These are phyloP conservation scores for Pitta sordida DNA, from an alignment of 2,113 vertebrate species.

Conservation along the genomic window DNA sequence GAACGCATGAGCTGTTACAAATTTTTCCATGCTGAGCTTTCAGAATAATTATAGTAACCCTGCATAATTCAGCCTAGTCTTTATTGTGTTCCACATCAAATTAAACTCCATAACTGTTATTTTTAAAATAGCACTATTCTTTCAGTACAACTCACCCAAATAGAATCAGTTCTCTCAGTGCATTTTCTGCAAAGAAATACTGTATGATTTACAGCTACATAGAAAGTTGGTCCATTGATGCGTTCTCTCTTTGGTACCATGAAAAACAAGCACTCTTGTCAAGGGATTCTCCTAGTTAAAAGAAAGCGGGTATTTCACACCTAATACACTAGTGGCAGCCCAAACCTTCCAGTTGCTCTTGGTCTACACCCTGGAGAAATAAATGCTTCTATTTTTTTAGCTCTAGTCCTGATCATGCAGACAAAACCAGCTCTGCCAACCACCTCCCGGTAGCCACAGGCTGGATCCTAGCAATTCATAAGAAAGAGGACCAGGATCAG, in stretches of 20 bases:
- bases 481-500: neutral
- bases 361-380: neutral
- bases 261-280: neutral
- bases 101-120: constrained; percentile 7
- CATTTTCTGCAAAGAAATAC: neutral
- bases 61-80: neutral
- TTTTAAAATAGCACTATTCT: constrained; percentile 12
- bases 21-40: constrained; percentile 45
- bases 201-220: neutral
- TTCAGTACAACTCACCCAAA: constrained; percentile 17
- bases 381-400: neutral
- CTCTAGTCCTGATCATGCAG: neutral
- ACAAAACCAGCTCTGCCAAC: neutral
- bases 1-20: constrained; percentile 28
- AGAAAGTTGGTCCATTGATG: neutral
- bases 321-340: neutral
- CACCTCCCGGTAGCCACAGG: neutral
- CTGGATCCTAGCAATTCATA: neutral
- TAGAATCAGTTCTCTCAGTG: neutral
- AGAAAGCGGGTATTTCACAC: neutral
- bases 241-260: neutral
- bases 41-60: constrained; percentile 48
- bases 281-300: neutral
- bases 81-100: constrained; percentile 31
- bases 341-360: neutral